A percentile compares a stretch with the other conserved stretches of the same genome.
Conservation (phyloP, 2,888 invertebrate species). For the Tortricodes alternella region DNA sequence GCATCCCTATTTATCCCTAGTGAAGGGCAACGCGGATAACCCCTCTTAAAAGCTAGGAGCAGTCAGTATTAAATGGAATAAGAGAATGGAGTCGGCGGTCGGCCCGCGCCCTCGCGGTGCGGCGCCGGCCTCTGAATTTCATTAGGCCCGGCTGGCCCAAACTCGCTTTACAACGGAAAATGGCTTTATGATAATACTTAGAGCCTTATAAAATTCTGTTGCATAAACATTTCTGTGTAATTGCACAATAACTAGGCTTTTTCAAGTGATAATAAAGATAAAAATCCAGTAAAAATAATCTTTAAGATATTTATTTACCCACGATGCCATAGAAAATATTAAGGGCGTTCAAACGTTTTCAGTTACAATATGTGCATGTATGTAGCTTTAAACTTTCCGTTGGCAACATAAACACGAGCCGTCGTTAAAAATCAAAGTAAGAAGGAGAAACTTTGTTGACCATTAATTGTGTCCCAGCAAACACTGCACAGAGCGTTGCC, state of each 20-base stretch:
- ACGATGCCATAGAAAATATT: too few relatives aligned
- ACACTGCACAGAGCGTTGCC: constrained; percentile 56
- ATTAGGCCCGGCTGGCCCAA: constrained; percentile 73
- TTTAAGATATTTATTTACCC: too few relatives aligned
- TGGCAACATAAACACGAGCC: constrained; percentile 10
- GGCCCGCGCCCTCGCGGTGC: constrained; percentile 43
- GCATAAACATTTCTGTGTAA: constrained; percentile 78
- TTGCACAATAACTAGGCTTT: constrained; percentile 65
- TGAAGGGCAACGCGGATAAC: constrained; percentile 81
- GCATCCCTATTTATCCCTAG: constrained; percentile 79
- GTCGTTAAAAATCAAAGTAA: constrained; percentile 40
- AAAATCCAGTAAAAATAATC: background rate
- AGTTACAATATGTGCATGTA: too few relatives aligned
- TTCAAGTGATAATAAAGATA: constrained; percentile 39
- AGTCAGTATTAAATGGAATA: constrained; percentile 83
- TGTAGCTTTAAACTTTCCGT: background rate
- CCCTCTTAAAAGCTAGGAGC: constrained; percentile 83
- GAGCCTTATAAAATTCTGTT: constrained; percentile 76
- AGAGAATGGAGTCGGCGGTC: constrained; percentile 80
- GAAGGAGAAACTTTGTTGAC: constrained; percentile 57
- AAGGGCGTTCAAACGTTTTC: too few relatives aligned
- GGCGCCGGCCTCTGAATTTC: constrained; percentile 72
- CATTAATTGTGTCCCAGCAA: constrained; percentile 65
- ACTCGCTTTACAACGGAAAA: constrained; percentile 81
- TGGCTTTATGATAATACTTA: constrained; percentile 80